Conservation (phyloP, 2,113 vertebrate species). For the Eira barbara region DNA sequence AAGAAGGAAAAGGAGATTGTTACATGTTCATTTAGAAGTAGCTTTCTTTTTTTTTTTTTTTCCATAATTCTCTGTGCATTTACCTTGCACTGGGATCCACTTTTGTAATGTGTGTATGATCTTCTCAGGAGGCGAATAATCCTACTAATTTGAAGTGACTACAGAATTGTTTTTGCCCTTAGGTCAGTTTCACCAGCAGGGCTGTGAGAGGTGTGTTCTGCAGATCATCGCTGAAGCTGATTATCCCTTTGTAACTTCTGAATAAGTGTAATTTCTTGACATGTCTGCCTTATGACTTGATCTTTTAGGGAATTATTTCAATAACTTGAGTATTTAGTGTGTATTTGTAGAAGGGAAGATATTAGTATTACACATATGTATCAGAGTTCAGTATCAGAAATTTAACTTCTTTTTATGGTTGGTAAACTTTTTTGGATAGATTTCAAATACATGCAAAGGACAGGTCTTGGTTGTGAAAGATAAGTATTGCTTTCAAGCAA, state of each 20-base stretch:
- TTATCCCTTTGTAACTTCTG: not conserved
- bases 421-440: not conserved
- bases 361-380: not conserved
- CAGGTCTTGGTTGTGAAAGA: slow-evolving; percentile 37
- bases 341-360: not conserved
- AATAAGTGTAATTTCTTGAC: slow-evolving; percentile 22
- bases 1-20: slow-evolving; percentile 20
- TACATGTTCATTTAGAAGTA: not conserved
- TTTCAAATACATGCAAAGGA: not conserved
- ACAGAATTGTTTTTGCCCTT: not conserved
- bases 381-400: not conserved
- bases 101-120: not conserved
- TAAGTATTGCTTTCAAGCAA: slow-evolving; percentile 36
- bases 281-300: slow-evolving; percentile 21
- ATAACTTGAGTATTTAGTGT: slow-evolving; percentile 1
- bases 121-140: not conserved
- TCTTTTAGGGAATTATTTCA: slow-evolving; percentile 28
- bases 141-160: not conserved
- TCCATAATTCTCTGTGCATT: not conserved
- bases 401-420: not conserved
- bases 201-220: not conserved
- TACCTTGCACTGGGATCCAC: not conserved
- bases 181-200: not conserved
- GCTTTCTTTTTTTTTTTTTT: not conserved
- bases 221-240: not conserved